Percentiles rank a stretch among this genome's conserved stretches.
Conservation (phyloP, 2,797 vertebrate species). For the Glossophaga mutica region DNA sequence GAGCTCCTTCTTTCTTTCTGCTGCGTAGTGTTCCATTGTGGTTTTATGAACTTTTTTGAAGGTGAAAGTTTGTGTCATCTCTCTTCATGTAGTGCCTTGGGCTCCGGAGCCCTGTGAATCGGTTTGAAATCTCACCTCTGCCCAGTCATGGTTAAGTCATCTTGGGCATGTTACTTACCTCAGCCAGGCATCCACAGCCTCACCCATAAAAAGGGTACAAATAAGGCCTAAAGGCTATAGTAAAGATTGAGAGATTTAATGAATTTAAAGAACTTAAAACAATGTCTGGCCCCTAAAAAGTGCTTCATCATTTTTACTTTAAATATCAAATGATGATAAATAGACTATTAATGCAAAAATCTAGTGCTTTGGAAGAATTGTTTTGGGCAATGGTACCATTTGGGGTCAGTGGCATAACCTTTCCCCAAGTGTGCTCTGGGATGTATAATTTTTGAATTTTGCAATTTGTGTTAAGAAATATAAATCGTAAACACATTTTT, state of each 20-base stretch:
- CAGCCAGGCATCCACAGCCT: background rate
- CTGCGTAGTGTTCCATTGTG: too few species aligned
- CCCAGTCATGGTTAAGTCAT: background rate
- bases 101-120: background rate
- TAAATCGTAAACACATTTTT: background rate
- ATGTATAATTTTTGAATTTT: background rate
- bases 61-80: background rate
- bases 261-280: background rate
- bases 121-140: background rate
- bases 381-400: background rate
- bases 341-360: background rate
- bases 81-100: background rate
- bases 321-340: background rate
- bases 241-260: background rate
- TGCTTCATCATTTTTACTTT: background rate
- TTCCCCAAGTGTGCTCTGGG: background rate
- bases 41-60: background rate
- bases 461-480: background rate
- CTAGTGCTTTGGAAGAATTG: background rate
- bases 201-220: background rate
- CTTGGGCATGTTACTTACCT: background rate
- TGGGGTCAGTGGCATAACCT: background rate
- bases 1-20: too few species aligned
- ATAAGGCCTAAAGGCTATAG: background rate
- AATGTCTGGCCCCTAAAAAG: background rate